Evolutionary conservation across 2,113 vertebrate genomes (phyloP).

Genomic region (Rhagologus leucostigma): DNA sequence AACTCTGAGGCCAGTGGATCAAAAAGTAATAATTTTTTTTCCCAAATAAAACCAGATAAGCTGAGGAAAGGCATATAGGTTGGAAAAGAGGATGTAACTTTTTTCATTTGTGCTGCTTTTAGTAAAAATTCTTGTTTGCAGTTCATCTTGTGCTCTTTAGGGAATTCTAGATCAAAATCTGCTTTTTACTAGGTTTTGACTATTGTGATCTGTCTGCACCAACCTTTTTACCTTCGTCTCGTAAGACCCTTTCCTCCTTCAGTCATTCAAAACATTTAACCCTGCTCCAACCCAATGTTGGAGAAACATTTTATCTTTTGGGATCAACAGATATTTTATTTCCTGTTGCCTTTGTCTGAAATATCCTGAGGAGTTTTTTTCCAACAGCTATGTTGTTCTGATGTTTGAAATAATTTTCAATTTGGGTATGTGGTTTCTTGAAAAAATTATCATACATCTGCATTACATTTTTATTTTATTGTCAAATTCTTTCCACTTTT

Average conservation of each 20-base stretch:
- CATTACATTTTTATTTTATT: neutral
- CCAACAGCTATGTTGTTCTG: neutral
- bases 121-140: neutral
- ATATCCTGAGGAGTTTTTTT: neutral
- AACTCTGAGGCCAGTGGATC: neutral
- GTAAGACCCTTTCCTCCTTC: neutral
- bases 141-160: neutral
- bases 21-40: neutral
- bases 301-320: neutral
- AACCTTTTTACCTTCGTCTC: neutral
- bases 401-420: neutral
- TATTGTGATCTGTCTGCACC: neutral
- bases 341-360: neutral
- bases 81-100: neutral
- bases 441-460: neutral
- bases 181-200: neutral
- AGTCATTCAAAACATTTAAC: neutral
- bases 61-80: neutral
- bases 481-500: neutral
- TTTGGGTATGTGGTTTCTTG: neutral
- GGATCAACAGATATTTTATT: neutral
- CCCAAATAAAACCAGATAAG: neutral
- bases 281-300: too few relatives aligned
- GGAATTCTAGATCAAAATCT: neutral
- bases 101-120: neutral